Evolutionary conservation across 2,113 vertebrate genomes (phyloP), one percentile per base, ranked within the genome.

Genomic region (Rhagologus leucostigma): DNA sequence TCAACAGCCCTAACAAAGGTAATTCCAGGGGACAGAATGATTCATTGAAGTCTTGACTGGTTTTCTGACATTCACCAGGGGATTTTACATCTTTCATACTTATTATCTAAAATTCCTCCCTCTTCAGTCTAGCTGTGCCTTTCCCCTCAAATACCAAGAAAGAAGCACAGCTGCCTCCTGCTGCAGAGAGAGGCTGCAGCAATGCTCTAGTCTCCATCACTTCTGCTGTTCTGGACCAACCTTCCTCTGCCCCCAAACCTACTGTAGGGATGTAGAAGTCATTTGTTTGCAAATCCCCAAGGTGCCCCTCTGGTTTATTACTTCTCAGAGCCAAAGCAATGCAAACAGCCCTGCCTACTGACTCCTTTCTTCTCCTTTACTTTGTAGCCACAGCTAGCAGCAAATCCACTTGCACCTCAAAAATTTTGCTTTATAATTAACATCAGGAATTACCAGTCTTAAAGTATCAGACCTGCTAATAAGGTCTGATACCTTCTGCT

Each of bases 261-360:
- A 41, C 44, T 0, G 0, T 0, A n/a, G 15, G 50, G 39, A 47
- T 23, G 77, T 0, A 57, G 21, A 77, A 65, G 26, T 18, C 4
- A 0, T 1, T 0, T 23, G 30, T 32, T 42, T 47, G 50, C 68
- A 84, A 70, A 57, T 1, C 9, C 33, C 20, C 29, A 75, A 11
- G 4, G 11, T 82, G 29, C 11, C 21, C 6, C 80, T 77, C 52
- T 42, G 16, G 5, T 70, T 41, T 44, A 32, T 15, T 32, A 56
- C 35, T 65, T 64, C 57, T 17, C 68, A 71, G 57, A 89, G 76
- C 7, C 62, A 49, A 32, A 81, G 41, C 41, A 84, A 27, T 2
- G 26, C 56, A 24, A 81, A 60, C 77, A 82, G 47, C 23, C 27
- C 30, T 87, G 44, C 20, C 79, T 47, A 60, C 53, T 15, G n/a